phyloP scores from a whole-genome alignment of 92 coral and sea anemone species.

The Scolanthus callimorphus region DNA sequence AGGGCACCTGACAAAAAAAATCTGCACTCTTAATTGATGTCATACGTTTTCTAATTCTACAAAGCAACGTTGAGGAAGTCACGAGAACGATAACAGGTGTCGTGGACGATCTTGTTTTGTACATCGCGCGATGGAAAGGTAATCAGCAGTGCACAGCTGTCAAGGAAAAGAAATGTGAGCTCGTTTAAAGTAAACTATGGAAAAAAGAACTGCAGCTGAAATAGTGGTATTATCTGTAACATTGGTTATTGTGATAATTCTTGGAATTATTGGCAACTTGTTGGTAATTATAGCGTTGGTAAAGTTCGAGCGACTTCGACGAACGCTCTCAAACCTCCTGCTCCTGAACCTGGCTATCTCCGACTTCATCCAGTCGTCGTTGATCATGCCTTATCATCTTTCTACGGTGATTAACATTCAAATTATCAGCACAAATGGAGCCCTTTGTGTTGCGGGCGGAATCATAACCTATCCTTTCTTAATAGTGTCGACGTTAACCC shows the following conservation, averaged over 20 bases:
- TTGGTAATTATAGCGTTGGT: slow-evolving; percentile 35
- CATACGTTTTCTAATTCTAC: no score
- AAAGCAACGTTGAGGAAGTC: no score
- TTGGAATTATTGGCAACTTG: slow-evolving; percentile 53
- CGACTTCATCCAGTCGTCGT: slow-evolving; percentile 37
- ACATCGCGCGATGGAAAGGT: no score
- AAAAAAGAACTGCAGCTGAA: slow-evolving; percentile 6
- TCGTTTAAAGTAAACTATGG: slow-evolving; percentile 4
- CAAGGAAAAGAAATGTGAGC: not conserved
- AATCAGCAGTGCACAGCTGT: no score
- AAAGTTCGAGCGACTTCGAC: slow-evolving; percentile 50
- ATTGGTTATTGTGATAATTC: slow-evolving; percentile 31
- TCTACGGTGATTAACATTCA: slow-evolving; percentile 40
- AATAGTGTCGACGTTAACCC: slow-evolving; percentile 45
- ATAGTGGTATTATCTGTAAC: slow-evolving; percentile 3
- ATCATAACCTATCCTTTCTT: slow-evolving; percentile 55
- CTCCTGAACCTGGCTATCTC: slow-evolving; percentile 50
- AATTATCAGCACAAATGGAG: slow-evolving; percentile 33
- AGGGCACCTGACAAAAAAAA: no score
- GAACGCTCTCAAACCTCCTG: slow-evolving; percentile 32
- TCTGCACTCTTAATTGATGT: no score
- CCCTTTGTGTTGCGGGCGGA: slow-evolving; percentile 48
- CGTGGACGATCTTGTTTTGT: no score
- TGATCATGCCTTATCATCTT: slow-evolving; percentile 53
- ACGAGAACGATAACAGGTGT: no score